A percentile compares a stretch with the other conserved stretches of the same genome.
phyloP scores from a whole-genome alignment of 2,797 vertebrate genomes.

The Enteromius afrohamiltoni region DNA sequence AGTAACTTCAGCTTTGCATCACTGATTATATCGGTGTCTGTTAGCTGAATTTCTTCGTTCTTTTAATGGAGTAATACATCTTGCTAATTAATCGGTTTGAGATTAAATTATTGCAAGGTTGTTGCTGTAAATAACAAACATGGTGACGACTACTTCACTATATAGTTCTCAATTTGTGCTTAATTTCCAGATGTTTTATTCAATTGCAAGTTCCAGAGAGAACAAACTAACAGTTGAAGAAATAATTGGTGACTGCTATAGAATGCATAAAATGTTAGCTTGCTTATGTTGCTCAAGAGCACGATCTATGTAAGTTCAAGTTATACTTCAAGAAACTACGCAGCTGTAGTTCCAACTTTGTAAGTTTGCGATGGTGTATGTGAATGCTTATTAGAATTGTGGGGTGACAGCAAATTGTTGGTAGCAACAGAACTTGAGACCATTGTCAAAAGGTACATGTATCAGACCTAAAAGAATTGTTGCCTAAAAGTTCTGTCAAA shows the following conservation, averaged over 20 bases:
- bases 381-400: background rate
- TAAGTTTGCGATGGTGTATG: background rate
- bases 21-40: slow-evolving; percentile 5
- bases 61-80: background rate
- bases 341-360: background rate
- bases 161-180: background rate
- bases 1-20: slow-evolving; percentile 44
- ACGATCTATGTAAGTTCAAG: background rate
- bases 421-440: too few relatives aligned
- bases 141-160: background rate
- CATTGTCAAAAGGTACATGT: too few relatives aligned
- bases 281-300: background rate
- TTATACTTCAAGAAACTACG: background rate
- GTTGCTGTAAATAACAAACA: background rate
- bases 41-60: background rate
- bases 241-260: background rate
- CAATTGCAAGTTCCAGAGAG: background rate
- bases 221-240: background rate
- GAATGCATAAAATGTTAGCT: background rate
- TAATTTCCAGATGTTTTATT: background rate
- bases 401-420: background rate
- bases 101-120: background rate
- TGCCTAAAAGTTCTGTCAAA: too few relatives aligned
- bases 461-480: background rate
- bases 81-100: background rate